These are phyloP conservation scores for Danionella cerebrum DNA, from an alignment of 2,113 vertebrate species.

Conservation along the genomic window DNA sequence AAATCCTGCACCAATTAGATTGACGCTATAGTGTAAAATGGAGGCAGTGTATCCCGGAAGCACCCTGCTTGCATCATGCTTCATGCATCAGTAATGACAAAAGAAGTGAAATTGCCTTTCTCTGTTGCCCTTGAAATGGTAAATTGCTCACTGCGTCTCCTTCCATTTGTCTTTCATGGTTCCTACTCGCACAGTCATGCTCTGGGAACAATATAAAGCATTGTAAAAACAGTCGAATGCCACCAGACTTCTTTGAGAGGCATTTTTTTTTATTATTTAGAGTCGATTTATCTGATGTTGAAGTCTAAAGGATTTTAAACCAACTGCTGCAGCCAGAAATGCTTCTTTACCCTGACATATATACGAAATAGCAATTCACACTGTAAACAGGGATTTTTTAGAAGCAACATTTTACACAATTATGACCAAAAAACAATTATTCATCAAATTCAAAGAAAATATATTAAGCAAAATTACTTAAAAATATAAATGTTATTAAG, in stretches of 20 bases:
- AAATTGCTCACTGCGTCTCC: conserved; percentile 49
- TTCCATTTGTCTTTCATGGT: conserved; percentile 49
- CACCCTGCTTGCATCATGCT: conserved; percentile 40
- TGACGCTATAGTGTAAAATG: conserved; percentile 55
- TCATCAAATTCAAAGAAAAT: no score
- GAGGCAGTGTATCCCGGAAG: conserved; percentile 42
- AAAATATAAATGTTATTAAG: no score
- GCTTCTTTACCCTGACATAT: not conserved
- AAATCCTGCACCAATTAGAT: conserved; percentile 48
- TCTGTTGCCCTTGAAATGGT: conserved; percentile 30
- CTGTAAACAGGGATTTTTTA: no score
- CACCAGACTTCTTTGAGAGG: not conserved
- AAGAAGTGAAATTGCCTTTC: conserved; percentile 48
- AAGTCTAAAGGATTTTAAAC: not conserved
- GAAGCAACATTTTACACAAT: no score
- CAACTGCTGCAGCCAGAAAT: not conserved
- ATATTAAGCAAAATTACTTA: no score
- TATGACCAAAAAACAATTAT: not conserved
- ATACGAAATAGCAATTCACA: not conserved
- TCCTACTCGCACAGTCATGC: conserved; percentile 38
- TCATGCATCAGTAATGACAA: conserved; percentile 55
- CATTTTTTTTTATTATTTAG: conserved; percentile 43
- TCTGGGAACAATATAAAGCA: conserved; percentile 35
- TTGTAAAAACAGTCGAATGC: not conserved
- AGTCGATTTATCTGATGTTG: not conserved